phyloP scores from a whole-genome alignment of 2,888 invertebrate species.

The Blera fallax region DNA sequence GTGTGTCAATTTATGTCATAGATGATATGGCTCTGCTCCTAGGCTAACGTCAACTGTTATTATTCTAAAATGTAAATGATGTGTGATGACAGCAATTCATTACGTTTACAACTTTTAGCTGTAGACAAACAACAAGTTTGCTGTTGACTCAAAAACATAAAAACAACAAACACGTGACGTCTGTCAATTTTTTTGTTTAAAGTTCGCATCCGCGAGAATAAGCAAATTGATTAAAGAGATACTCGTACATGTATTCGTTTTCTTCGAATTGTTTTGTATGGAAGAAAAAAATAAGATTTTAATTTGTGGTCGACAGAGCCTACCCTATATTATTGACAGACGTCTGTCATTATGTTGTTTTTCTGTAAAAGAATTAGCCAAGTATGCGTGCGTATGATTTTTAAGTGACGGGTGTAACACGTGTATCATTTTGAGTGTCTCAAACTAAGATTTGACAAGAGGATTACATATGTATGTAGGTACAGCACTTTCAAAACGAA shows the following conservation, averaged over 20 bases:
- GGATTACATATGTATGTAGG: no score
- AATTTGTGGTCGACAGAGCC: neutral
- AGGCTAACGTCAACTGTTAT: slow-evolving; percentile 15
- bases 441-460: no score
- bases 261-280: neutral
- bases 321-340: neutral
- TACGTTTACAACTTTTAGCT: neutral
- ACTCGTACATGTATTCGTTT: neutral
- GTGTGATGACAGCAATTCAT: slow-evolving; percentile 7
- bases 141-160: neutral
- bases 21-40: neutral
- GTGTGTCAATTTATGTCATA: neutral
- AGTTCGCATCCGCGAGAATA: neutral
- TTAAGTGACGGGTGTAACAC: neutral
- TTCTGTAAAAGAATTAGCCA: neutral
- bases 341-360: neutral
- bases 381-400: neutral
- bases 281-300: neutral
- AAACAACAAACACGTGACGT: slow-evolving; percentile 3
- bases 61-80: neutral
- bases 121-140: neutral
- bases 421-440: no score
- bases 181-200: neutral
- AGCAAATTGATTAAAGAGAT: neutral
- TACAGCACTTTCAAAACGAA: no score